Base-by-base conservation (phyloP, 2,113 vertebrate species). In the Percina caprodes region DNA sequence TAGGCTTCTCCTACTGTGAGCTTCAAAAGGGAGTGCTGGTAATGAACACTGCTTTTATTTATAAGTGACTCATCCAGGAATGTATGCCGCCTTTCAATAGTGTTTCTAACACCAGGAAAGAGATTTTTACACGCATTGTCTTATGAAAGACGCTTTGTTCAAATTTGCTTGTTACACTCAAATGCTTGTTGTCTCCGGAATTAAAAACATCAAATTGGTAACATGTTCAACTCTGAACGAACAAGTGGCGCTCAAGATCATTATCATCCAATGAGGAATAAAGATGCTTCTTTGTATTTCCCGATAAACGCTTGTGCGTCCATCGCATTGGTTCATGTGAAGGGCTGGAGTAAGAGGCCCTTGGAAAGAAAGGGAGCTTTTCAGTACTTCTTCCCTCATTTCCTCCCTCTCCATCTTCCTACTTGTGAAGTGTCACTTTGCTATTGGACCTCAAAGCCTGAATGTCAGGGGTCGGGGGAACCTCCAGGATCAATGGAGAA, bases 391-490 rank as follows among this genome's bases (percentile, higher is more conserved):
- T 60, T 73, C 81, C 52, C 84, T 83, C 71, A 66, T 86, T 86
- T 88, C 86, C 88, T 89, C 84, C 69, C 59, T 81, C 78, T 82
- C 72, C 80, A 69, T 69, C 83, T 87, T 80, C 77, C 67, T 65
- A 74, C 85, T 92, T 88, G 88, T 89, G 89, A 93, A 91, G 89
- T 89, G 91, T 92, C 92, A 89, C 87, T 93, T 91, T 82, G 85
- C 82, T 69, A 85, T 92, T 83, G 52, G 92, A 92, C 85, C 91
- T 85, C 48, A 8, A 49, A 85, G 79, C 69, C 79, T 83, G 79
- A 80, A 77, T 80, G 90, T 76, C 67, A 60, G 77, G 84, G 87
- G 90, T 86, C 77, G 58, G 55, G 69, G n/a, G 85, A 78, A 86
- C 65, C 54, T 61, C 19, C 5, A 51, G 71, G 79, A 94, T 94